These are phyloP conservation scores for Triplophysa bombifrons DNA, from an alignment of 2,797 vertebrate genomes.

Conservation along the genomic window DNA sequence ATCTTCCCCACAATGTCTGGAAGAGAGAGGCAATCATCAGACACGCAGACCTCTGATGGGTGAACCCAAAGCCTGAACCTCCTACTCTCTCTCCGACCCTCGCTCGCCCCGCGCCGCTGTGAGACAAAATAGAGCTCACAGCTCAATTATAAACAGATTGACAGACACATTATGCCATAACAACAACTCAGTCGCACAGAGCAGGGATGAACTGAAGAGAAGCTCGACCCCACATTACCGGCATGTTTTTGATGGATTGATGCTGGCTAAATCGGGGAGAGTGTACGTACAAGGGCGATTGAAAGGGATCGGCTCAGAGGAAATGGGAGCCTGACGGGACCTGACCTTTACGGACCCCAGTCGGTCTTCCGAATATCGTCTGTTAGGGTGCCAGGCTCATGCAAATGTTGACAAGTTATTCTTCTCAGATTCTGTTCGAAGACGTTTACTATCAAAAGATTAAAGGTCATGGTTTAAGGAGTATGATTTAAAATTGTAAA, in stretches of 20 bases:
- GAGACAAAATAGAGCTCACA: slow-evolving; percentile 55
- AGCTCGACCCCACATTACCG: slow-evolving; percentile 33
- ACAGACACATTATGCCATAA: slow-evolving; percentile 56
- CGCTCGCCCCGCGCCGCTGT: slow-evolving; percentile 47
- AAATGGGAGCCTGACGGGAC: slow-evolving; percentile 15
- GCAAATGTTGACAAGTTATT: slow-evolving; percentile 18
- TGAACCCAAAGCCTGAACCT: slow-evolving; percentile 43
- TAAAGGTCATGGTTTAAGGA: background rate
- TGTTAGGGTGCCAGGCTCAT: slow-evolving; percentile 21
- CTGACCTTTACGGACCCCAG: slow-evolving; percentile 33
- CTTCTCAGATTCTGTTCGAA: slow-evolving; percentile 9
- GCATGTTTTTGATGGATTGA: slow-evolving; percentile 31
- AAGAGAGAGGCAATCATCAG: slow-evolving; percentile 61
- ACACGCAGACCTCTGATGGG: slow-evolving; percentile 48
- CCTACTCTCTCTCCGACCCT: slow-evolving; percentile 45
- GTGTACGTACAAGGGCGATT: slow-evolving; percentile 24
- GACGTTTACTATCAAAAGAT: background rate
- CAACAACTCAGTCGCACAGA: slow-evolving; percentile 52
- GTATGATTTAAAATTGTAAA: background rate
- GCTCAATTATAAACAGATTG: slow-evolving; percentile 62
- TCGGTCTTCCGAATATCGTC: background rate
- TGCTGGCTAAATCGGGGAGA: slow-evolving; percentile 11
- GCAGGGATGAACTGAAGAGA: slow-evolving; percentile 42
- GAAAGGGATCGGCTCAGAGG: slow-evolving; percentile 27
- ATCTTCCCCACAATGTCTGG: slow-evolving; percentile 71